phyloP scores from a whole-genome alignment of 2,113 vertebrate species.

The Campylomormyrus numenius region DNA sequence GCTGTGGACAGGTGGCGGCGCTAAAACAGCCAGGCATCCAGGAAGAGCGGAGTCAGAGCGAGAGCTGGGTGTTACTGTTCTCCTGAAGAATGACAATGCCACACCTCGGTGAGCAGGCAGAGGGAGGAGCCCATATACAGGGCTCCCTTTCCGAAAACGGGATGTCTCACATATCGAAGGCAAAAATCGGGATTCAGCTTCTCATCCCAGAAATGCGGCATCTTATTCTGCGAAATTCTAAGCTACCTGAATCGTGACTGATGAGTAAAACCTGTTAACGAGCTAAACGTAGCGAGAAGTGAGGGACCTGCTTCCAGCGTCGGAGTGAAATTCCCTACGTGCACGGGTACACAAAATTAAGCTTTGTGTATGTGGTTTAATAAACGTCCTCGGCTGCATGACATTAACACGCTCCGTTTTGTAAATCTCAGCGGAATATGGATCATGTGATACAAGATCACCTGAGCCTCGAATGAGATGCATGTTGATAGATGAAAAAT shows the following conservation, averaged over 20 bases:
- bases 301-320: background rate
- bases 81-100: background rate
- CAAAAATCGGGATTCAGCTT: background rate
- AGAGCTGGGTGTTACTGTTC: background rate
- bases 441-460: background rate
- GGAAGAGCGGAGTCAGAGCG: background rate
- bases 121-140: background rate
- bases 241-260: background rate
- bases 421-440: background rate
- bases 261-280: background rate
- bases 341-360: background rate
- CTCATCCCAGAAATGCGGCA: background rate
- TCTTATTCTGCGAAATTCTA: background rate
- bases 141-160: background rate
- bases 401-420: background rate
- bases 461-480: background rate
- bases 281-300: background rate
- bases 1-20: background rate
- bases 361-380: background rate
- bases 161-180: background rate
- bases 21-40: background rate
- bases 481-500: background rate
- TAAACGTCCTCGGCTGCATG: background rate
- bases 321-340: background rate
- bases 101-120: background rate